These are phyloP conservation scores for Nipponia nippon DNA, from an alignment of 2,113 vertebrate genomes.

Conservation along the genomic window DNA sequence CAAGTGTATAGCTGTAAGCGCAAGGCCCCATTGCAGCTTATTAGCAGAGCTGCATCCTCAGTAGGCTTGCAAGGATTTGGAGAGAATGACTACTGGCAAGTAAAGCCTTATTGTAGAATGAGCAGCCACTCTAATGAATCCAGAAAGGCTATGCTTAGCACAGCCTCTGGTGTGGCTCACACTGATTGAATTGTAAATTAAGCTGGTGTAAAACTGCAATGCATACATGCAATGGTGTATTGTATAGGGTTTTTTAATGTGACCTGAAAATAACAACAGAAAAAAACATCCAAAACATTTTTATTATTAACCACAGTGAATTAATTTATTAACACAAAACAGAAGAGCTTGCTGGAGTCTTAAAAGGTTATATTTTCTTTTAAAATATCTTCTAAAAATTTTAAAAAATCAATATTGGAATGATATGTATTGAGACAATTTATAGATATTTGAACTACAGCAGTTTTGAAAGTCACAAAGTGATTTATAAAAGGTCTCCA, in stretches of 20 bases:
- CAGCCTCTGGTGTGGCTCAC: not conserved
- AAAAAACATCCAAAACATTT: not conserved
- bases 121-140: constrained; percentile 17
- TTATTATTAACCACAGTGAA: not conserved
- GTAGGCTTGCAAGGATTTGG: constrained; percentile 6
- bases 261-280: not conserved
- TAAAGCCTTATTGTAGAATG: constrained; percentile 1
- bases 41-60: constrained; percentile 14
- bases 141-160: not conserved
- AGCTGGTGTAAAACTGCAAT: not conserved
- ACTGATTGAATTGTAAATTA: not conserved
- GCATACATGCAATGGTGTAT: not conserved
- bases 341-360: not conserved
- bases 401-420: not conserved
- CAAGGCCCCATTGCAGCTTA: constrained; percentile 5
- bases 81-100: not conserved
- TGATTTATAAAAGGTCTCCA: not conserved
- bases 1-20: not conserved
- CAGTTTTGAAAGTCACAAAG: not conserved
- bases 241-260: not conserved
- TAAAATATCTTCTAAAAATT: not conserved
- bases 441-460: not conserved
- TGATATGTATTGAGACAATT: not conserved
- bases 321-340: not conserved
- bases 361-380: not conserved